Base-by-base conservation (phyloP, 2,888 invertebrate genomes). In the Halictus ligatus region DNA sequence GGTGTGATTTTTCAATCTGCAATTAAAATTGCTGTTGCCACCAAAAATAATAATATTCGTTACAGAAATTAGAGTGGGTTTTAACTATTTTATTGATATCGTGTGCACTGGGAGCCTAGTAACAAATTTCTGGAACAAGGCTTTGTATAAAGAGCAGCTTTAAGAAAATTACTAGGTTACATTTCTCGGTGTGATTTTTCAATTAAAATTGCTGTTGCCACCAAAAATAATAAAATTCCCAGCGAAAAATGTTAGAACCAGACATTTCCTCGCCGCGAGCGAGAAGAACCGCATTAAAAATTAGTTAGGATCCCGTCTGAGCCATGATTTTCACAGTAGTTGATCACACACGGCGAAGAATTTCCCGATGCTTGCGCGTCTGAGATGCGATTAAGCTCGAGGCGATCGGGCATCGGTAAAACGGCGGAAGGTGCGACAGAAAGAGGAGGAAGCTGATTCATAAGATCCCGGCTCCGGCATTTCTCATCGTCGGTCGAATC, bases 401-500 rank as follows among this genome's bases (percentile, higher is more conserved):
- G 18, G 76, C 18, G 58, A 77, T 29, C 72, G 43, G 43, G 71
- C 7, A 2, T 25, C 13, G 71, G 35, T 10, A 76, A 77, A 64
- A 67, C 21, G 48, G 58, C 13, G 46, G 81, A 69, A 10, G 58
- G 54, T 48, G 71, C 67, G 81, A 69, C 67, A 29, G 29, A 18
- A 25, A 18, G n/a, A 64, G 58, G 46, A 73, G 29, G 35, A 73
- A 75, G 75, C 54, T 25, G 35, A 50, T 78, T 67, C 78, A 69
- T 80, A 75, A 81, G 75, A 72, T 29, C 25, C 15, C 60, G 15
- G 25, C 60, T 64, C 13, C 71, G 72, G 74, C 82, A 79, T 81
- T 89, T 84, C 86, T 86, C 88, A 77, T 89, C 81, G 75, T 74
- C 73, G 78, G 75, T 85, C 80, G 83, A 89, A 84, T 85, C 84